A percentile compares a stretch with the other conserved stretches of the same genome.
Conservation (phyloP, 2,797 vertebrate genomes). For the Notamacropus eugenii region DNA sequence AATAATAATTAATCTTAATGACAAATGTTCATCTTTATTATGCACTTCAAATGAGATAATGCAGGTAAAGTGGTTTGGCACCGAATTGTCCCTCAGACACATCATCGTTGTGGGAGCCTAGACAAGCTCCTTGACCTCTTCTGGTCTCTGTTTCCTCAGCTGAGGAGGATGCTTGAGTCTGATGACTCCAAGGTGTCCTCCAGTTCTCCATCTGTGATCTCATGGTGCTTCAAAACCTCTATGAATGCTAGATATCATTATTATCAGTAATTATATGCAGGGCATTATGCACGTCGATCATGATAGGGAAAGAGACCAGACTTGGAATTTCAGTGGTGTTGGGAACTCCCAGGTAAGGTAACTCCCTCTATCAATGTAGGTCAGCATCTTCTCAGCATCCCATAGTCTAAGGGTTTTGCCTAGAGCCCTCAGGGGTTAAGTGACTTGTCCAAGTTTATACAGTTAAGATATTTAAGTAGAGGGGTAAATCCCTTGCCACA, state of each 20-base stretch:
- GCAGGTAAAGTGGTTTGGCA: not conserved
- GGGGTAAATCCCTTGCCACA: not conserved
- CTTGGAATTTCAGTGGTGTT: not conserved
- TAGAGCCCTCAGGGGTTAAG: not conserved
- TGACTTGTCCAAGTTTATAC: not conserved
- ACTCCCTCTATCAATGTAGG: not conserved
- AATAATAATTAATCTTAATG: not conserved
- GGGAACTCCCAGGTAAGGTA: not conserved
- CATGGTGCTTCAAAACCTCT: not conserved
- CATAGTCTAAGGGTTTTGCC: not conserved
- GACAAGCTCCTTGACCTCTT: not conserved
- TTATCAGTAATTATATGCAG: not conserved
- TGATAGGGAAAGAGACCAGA: not conserved
- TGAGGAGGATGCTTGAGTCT: not conserved
- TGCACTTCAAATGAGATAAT: not conserved
- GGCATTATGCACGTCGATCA: not conserved
- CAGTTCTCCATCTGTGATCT: not conserved
- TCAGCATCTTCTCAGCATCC: not conserved
- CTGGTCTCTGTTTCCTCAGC: not conserved
- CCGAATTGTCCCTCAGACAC: not conserved
- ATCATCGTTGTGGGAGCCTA: not conserved
- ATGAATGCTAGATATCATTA: not conserved
- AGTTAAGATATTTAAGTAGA: not conserved
- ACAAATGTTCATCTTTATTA: not conserved
- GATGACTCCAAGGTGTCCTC: not conserved